Percentiles rank a stretch among this genome's conserved stretches.
Evolutionary conservation across 2,113 vertebrate species (phyloP).

Genomic region (Lampris incognitus): DNA sequence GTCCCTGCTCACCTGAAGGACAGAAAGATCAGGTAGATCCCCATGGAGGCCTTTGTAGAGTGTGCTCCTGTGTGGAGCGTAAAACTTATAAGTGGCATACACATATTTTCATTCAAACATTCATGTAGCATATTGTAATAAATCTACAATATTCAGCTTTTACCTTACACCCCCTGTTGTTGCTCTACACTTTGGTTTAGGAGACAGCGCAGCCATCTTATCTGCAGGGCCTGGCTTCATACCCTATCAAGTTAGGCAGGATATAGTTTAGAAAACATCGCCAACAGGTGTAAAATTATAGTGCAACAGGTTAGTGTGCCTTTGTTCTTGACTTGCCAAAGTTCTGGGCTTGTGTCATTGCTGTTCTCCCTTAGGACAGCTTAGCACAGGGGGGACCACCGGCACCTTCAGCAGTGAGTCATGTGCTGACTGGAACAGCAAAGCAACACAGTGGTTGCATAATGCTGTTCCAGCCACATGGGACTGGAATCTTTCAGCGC

Average conservation of each 20-base stretch:
- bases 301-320: not conserved
- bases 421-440: not conserved
- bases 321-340: not conserved
- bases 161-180: not conserved
- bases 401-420: not conserved
- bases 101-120: constrained; percentile 9
- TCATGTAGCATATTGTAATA: not conserved
- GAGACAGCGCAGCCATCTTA: not conserved
- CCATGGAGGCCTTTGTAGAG: constrained; percentile 2
- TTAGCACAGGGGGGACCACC: not conserved
- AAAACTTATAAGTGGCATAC: constrained; percentile 1
- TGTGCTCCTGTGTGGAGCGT: constrained; percentile 2
- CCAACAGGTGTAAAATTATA: not conserved
- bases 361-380: not conserved
- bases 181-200: not conserved
- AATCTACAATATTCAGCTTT: not conserved
- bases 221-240: not conserved
- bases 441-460: not conserved
- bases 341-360: not conserved
- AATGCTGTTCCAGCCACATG: not conserved
- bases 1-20: not conserved
- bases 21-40: not conserved
- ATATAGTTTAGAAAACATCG: constrained; percentile 1
- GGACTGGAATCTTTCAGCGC: not conserved
- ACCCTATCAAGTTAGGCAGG: not conserved